Evolutionary conservation across 1,140 invertebrate genomes (phyloP), one percentile per base, ranked within the genome.

Genomic region (Drosophila santomea): DNA sequence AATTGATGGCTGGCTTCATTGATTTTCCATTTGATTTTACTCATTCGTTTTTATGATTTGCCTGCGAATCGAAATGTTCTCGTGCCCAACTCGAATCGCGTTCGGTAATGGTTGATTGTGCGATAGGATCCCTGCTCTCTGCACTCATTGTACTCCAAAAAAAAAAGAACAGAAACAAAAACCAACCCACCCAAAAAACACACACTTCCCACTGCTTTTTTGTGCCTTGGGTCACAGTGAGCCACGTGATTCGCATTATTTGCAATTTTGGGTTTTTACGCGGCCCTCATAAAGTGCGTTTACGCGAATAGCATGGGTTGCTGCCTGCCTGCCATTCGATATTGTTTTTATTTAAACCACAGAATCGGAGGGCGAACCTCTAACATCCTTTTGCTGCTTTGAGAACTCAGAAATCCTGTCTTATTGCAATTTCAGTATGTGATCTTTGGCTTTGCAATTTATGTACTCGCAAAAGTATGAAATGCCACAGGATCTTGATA

Each of bases 21-120:
- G 83, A 86, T 86, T 86, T 86, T 86, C 83, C 79, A 86, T 86
- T 86, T 79, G 83, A 88, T 89, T 89, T 89, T 86, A 89, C 85
- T 76, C 83, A 86, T 86, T 86, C 85, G 84, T 89, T 86, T 86
- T 86, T 86, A 86, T 89, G 84, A 86, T 86, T 86, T 86, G 84
- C 84, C 83, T 83, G 83, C 83, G 81, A 88, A 89, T 86, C 83
- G 84, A 89, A 88, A 68, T 68, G 61, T 48, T 66, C 64, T 79
- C 78, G 85, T 72, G 67, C 84, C 81, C 83, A 88, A 89, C 83
- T 78, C 35, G 72, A 89, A 86, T 79, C 84, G 84, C 66, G 83
- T 64, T 83, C 71, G 71, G 82, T 86, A 86, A 89, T 86, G 83
- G 79, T 83, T 89, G 83, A 86, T 86, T 89, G 79, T 74, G 69